A percentile compares a stretch with the other conserved stretches of the same genome.
Evolutionary conservation across 2,113 vertebrate species (phyloP).

Genomic region (Monarcha castaneiventris): DNA sequence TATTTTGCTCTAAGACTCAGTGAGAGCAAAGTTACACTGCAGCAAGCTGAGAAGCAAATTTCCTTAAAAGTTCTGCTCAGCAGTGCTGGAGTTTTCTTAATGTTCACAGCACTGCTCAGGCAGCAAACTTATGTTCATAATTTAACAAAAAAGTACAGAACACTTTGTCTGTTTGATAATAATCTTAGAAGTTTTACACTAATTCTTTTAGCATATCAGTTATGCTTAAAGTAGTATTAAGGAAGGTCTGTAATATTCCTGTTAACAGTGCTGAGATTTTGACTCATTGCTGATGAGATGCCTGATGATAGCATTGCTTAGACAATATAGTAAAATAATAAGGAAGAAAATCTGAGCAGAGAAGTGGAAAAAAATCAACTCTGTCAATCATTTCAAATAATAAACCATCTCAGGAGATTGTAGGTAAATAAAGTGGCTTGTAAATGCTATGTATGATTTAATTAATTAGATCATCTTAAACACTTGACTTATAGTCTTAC

Average conservation of each 20-base stretch:
- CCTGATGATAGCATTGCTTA: not conserved
- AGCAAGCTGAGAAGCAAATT: not conserved
- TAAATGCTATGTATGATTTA: not conserved
- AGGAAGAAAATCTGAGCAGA: not conserved
- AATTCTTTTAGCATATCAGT: not conserved
- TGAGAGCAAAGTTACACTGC: not conserved
- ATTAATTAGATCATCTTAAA: not conserved
- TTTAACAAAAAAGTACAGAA: not conserved
- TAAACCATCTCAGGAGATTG: not conserved
- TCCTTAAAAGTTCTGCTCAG: not conserved
- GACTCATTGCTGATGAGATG: not conserved
- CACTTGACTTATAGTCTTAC: not conserved
- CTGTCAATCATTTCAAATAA: not conserved
- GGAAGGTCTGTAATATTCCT: not conserved
- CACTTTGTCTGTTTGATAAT: not conserved
- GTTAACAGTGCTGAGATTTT: not conserved
- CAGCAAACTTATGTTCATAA: not conserved
- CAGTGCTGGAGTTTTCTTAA: not conserved
- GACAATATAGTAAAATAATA: not conserved
- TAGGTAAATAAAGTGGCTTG: not conserved
- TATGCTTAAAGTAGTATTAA: not conserved
- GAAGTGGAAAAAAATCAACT: not conserved
- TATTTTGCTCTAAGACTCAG: not conserved
- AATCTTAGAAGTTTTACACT: not conserved
- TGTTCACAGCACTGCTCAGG: not conserved